Evolutionary conservation across 1,140 invertebrate genomes (phyloP), one percentile per base, ranked within the genome.

Genomic region (Melanaphis sacchari): DNA sequence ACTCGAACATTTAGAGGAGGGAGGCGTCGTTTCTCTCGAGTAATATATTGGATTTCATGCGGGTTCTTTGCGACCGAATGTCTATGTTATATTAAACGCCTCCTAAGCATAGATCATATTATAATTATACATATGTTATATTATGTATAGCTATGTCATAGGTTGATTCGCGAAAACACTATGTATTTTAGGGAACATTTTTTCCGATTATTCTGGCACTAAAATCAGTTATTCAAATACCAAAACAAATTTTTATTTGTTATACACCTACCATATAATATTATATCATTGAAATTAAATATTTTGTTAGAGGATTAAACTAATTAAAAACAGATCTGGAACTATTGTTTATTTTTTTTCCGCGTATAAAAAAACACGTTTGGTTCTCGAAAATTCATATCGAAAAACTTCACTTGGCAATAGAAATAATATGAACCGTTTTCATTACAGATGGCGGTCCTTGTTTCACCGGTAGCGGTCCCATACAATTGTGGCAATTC

Each of bases 401-500:
- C 31, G 4, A 76, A 18, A 76, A 76, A 76, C 59, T n/a, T 76
- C 31, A 18, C 31, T 76, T 76, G 31, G 15, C 59, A 21, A 4
- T 18, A 36, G 31, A 66, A 49, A 52, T 49, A 89, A 52, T 49
- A 38, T 54, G 15, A 49, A 38, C 40, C 1, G 15, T 93, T 93
- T 88, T 92, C 59, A 4, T 93, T 93, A 26, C 89, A 96, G 96
- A 96, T 66, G 96, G 96, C 90, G 97, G 97, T 82, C 97, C 97
- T 22, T 98, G 97, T 95, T 98, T 98, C 95, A 98, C 97, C 89
- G 98, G 98, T 94, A 98, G 98, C 93, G 98, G 98, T 24, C 98
- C 98, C 9, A 99, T 99, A 95, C 98, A 99, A 95, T 95, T 99
- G 94, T 99, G 99, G 99, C 99, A 99, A 96, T 99, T 99, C 95